Base-by-base conservation (phyloP, 2,888 invertebrate species). In the Acleris emargana region DNA sequence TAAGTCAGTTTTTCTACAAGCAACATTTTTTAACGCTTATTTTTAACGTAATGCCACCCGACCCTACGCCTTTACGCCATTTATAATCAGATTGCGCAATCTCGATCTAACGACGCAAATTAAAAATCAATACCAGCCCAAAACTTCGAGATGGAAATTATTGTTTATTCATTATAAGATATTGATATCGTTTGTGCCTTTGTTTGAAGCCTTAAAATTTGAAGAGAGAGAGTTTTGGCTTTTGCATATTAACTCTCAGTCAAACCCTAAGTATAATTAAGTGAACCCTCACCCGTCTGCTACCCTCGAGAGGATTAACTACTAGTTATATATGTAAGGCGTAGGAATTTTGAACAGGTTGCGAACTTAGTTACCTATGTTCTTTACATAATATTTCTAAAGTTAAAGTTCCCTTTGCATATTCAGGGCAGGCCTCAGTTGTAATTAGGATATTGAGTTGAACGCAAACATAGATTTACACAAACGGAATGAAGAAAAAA, bases 81-180 rank as follows among this genome's bases (percentile, higher is more conserved):
- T 89, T 86, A 88, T 89, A 88, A 88, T 86, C 80, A 75, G 83
- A 83, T 83, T 80, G 78, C 80, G 81, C 79, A 81, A 82, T 87
- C 83, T 80, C 81, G 80, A 84, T 84, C 79, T 81, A 80, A 81
- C 79, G 73, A 75, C 74, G 76, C 76, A 84, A 87, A 88, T 86
- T 84, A 82, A 83, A 86, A 88, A 88, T 88, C 87, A 82, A 87
- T 88, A 86, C 67, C 58, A 54, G 55, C 67, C 67, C 63, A 58
- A 69, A 72, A 71, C 59, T 60, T 51, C 59, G 57, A 58, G 59
- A 60, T 57, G 59, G 45, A 58, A 64, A 68, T 64, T 54, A 68
- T 64, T 61, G 58, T 64, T 64, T 53, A 50, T 60, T 64, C 47
- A 68, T 59, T 68, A 60, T 45, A 28, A 47, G 52, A 45, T 61